A percentile compares a stretch with the other conserved stretches of the same genome.
phyloP scores from a whole-genome alignment of 2,888 invertebrate genomes.

The Diploptera punctata region DNA sequence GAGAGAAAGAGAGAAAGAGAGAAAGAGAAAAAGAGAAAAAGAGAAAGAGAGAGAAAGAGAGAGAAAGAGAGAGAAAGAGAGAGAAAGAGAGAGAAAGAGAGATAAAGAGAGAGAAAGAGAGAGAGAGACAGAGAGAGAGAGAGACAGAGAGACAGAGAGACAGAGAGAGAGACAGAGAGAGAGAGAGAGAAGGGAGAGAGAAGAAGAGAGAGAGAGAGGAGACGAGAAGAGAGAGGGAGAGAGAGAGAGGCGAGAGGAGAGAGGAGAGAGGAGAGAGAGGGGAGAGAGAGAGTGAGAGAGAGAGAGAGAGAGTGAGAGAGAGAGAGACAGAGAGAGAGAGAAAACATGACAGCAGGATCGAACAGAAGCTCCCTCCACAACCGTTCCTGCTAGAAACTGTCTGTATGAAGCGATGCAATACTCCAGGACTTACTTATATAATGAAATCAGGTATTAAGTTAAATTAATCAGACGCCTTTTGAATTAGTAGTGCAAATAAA shows the following conservation, averaged over 20 bases:
- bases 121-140: not conserved
- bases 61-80: not conserved
- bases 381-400: too few species aligned
- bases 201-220: not conserved
- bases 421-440: too few species aligned
- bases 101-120: too few species aligned
- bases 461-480: too few species aligned
- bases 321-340: constrained; percentile 17
- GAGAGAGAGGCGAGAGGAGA: too few species aligned
- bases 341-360: too few species aligned
- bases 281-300: constrained; percentile 23
- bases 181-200: not conserved
- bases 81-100: not conserved
- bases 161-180: constrained; percentile 2
- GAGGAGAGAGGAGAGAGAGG: not conserved
- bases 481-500: too few species aligned
- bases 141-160: not conserved
- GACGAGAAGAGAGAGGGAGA: constrained; percentile 3
- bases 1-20: not conserved
- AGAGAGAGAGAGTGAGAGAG: constrained; percentile 8
- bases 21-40: constrained; percentile 14
- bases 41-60: not conserved
- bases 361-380: too few species aligned
- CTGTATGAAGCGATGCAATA: too few species aligned
- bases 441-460: too few species aligned